These are phyloP conservation scores for Noctua janthina DNA, from an alignment of 2,888 invertebrate species.

Conservation along the genomic window DNA sequence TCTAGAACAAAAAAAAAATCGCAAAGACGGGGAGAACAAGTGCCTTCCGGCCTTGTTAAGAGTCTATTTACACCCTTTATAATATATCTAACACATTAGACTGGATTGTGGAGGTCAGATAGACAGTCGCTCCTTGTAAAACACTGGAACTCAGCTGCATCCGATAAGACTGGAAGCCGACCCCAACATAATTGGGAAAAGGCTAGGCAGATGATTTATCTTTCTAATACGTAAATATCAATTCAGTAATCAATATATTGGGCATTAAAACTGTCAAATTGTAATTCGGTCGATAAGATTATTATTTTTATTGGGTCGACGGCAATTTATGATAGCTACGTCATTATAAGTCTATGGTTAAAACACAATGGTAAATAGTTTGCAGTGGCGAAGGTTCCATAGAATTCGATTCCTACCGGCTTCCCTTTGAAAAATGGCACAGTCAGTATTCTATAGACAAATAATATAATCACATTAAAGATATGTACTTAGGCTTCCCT, in stretches of 20 bases:
- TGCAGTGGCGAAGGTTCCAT: no score
- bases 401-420: no score
- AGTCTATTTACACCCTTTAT: no score
- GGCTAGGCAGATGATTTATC: background rate
- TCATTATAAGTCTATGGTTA: background rate
- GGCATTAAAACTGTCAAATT: background rate
- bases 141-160: background rate
- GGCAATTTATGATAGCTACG: constrained; percentile 6
- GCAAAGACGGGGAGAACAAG: no score
- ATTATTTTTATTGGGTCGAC: constrained; percentile 4
- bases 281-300: background rate
- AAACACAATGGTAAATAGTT: constrained; percentile 12
- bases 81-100: background rate
- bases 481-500: no score
- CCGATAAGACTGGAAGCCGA: background rate
- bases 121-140: background rate
- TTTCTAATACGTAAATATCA: background rate
- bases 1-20: no score
- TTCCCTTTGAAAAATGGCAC: no score
- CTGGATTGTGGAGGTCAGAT: background rate
- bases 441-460: no score
- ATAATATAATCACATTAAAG: no score
- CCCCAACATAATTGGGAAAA: background rate
- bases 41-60: no score
- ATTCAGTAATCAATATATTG: constrained; percentile 1